Evolutionary conservation across 2,888 invertebrate species (phyloP).

Genomic region (Mythimna lalbum): DNA sequence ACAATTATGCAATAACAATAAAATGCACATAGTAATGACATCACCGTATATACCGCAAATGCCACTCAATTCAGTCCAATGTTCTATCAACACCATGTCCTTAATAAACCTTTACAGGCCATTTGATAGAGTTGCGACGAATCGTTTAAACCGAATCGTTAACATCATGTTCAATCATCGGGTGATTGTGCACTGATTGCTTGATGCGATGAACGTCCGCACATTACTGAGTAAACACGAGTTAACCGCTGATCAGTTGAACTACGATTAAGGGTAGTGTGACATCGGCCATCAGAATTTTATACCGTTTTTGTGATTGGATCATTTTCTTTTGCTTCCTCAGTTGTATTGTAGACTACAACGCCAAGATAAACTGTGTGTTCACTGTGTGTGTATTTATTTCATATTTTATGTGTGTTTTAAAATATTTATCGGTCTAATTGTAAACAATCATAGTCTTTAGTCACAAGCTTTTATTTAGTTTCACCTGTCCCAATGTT

Average conservation of each 20-base stretch:
- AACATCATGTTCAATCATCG: conserved; percentile 63
- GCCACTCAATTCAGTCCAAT: conserved; percentile 48
- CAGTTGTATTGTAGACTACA: background rate
- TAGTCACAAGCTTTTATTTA: too few relatives aligned
- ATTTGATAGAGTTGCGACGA: conserved; percentile 53
- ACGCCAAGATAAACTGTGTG: background rate
- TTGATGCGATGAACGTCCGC: conserved; percentile 55
- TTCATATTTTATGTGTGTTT: too few relatives aligned
- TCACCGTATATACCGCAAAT: conserved; percentile 30
- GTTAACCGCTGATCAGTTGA: conserved; percentile 44
- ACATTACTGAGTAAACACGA: conserved; percentile 49
- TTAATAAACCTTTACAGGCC: conserved; percentile 58
- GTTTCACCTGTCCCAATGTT: too few relatives aligned
- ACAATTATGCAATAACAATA: background rate
- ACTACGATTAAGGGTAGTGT: conserved; percentile 49
- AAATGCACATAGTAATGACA: conserved; percentile 27
- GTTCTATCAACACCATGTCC: conserved; percentile 54
- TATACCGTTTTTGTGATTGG: background rate
- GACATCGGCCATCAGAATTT: conserved; percentile 17
- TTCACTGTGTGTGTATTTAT: too few relatives aligned
- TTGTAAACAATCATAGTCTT: too few relatives aligned
- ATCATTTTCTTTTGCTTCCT: background rate
- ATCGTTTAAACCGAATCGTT: conserved; percentile 55
- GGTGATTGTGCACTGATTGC: conserved; percentile 65
- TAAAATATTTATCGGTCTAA: too few relatives aligned